Conservation (phyloP, 2,888 invertebrate species). For the Macrophya annulata region DNA sequence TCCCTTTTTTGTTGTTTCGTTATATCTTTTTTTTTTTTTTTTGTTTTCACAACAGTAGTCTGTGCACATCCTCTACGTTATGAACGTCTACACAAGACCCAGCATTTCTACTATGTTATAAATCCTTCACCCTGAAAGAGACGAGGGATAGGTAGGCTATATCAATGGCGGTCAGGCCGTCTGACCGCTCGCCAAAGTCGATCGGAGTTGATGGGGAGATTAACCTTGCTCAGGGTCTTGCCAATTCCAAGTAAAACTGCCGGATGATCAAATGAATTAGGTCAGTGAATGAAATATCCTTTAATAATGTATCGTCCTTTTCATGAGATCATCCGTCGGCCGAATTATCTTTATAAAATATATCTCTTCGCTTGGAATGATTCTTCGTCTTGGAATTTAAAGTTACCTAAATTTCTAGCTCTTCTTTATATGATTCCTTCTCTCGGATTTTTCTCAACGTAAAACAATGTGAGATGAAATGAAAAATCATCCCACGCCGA, state of each 20-base stretch:
- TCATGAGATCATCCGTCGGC: background rate
- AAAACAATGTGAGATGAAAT: constrained; percentile 24
- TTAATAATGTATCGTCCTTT: constrained; percentile 1
- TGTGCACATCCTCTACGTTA: background rate
- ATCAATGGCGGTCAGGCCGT: background rate
- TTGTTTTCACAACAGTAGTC: too few relatives aligned
- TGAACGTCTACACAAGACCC: background rate
- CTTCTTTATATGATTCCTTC: background rate
- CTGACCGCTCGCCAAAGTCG: constrained; percentile 23
- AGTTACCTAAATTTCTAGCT: background rate
- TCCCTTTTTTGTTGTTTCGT: too few relatives aligned
- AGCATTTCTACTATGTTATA: background rate
- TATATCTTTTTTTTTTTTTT: background rate
- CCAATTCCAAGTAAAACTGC: constrained; percentile 2
- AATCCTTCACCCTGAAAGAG: background rate
- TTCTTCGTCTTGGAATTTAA: background rate
- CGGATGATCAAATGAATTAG: background rate
- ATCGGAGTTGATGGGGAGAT: constrained; percentile 28
- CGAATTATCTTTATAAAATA: background rate
- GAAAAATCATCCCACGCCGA: background rate
- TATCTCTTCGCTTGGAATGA: background rate
- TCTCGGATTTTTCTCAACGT: background rate
- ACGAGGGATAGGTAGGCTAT: background rate
- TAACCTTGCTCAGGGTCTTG: constrained; percentile 8
- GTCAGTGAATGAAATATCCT: background rate